These are phyloP conservation scores for Thymelicus lineola DNA, from an alignment of 2,888 invertebrate genomes.

Conservation along the genomic window DNA sequence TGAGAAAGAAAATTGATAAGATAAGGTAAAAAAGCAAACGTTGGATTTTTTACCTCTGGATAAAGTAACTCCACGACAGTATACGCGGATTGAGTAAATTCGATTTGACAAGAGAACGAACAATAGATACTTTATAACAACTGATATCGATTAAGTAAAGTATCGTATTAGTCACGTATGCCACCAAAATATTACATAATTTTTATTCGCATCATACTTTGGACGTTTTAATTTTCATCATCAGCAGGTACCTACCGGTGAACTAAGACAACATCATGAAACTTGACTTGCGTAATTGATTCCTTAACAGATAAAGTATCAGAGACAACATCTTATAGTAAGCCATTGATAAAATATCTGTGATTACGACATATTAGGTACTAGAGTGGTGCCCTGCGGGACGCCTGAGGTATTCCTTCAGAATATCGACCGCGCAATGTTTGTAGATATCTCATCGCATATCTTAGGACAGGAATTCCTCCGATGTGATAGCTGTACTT, in stretches of 20 bases:
- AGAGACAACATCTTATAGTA: neutral
- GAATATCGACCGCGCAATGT: constrained; percentile 24
- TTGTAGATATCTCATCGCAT: constrained; percentile 31
- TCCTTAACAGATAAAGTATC: neutral
- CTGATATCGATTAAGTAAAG: constrained; percentile 17
- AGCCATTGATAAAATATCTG: neutral
- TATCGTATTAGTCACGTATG: constrained; percentile 24
- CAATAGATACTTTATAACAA: constrained; percentile 25
- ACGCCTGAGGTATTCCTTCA: constrained; percentile 11
- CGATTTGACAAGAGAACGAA: constrained; percentile 16
- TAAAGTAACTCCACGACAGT: constrained; percentile 14
- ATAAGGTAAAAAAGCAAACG: neutral
- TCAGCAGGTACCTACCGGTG: neutral
- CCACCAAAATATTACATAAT: constrained; percentile 7
- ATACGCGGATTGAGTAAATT: constrained; percentile 11
- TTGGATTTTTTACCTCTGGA: neutral
- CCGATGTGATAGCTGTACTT: constrained; percentile 32
- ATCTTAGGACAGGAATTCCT: constrained; percentile 34
- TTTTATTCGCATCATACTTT: constrained; percentile 1
- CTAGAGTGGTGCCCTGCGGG: constrained; percentile 8
- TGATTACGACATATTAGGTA: neutral
- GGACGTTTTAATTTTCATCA: neutral
- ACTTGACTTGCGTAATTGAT: neutral
- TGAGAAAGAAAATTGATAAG: constrained; percentile 3
- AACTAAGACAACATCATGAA: neutral